phyloP scores from a whole-genome alignment of 2,797 vertebrate species.

The Crocodylus rhombifer region DNA sequence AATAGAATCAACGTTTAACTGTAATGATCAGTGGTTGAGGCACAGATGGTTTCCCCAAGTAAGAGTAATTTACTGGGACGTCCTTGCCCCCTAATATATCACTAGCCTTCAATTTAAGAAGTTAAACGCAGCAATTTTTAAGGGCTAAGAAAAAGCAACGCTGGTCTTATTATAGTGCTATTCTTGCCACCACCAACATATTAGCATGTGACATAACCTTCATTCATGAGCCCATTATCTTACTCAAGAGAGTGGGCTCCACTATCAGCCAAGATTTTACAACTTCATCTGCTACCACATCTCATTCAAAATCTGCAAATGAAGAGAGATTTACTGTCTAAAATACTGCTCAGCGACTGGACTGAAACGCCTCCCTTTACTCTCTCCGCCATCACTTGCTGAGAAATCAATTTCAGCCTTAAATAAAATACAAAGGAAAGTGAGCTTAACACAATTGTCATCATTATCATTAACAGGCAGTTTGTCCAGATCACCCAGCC shows the following conservation, averaged over 20 bases:
- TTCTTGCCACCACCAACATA: not conserved
- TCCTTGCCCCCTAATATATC: not conserved
- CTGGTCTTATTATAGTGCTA: not conserved
- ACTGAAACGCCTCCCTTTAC: not conserved
- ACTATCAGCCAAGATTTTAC: not conserved
- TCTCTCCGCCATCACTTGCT: not conserved
- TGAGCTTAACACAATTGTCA: not conserved
- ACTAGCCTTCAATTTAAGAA: not conserved
- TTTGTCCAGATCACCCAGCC: not conserved
- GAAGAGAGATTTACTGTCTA: not conserved
- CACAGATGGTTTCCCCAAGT: not conserved
- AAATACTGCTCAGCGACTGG: not conserved
- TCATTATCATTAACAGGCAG: not conserved
- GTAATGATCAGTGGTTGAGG: not conserved
- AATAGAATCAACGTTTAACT: not conserved
- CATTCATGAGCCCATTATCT: not conserved
- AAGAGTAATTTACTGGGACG: not conserved
- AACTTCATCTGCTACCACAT: not conserved
- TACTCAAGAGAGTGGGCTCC: not conserved
- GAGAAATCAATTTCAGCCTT: not conserved
- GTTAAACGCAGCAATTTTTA: not conserved
- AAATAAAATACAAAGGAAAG: not conserved
- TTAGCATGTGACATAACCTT: not conserved
- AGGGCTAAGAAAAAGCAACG: not conserved
- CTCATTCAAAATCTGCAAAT: not conserved